Evolutionary conservation across 2,113 vertebrate species (phyloP), one percentile per base, ranked within the genome.

Genomic region (Cryptomyrus ogoouensis): DNA sequence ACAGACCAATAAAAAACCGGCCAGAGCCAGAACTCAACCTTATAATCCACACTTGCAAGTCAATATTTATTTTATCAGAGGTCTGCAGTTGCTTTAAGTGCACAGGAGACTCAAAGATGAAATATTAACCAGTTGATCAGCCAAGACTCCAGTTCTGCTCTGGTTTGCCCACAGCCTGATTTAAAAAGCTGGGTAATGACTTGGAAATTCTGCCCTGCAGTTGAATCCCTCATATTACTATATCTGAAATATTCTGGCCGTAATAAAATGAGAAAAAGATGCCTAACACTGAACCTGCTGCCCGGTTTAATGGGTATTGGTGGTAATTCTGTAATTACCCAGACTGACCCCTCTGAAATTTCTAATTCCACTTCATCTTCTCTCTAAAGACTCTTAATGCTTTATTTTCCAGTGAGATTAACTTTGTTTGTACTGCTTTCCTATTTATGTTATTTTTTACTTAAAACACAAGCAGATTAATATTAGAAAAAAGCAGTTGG

Each of bases 51-150:
- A 86, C 88, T 88, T 77, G 77, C 42, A 85, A 92, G 91, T 92
- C 91, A 91, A 94, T 94, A 91, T 91, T 90, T 88, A 91, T 92
- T 91, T 89, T 89, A 91, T 92, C 86, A 93, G 88, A 56, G 84
- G n/a, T 87, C 91, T 77, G 92, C 90, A 92, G 90, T 88, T 91
- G 90, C 89, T 90, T 83, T 83, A 56, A 89, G 47, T 88, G 85
- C 91, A 89, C 49, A 49, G 89, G 83, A 91, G 90, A 91, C 91
- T 91, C 70, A 92, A 77, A 92, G 90, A 91, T 92, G 58, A 90
- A 92, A 92, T 89, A 91, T 91, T 90, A 93, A 80, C 91, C 90
- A 91, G 89, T 90, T 91, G 92, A 93, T 88, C 83, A 90, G 88
- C 84, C 89, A 93, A 91, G 44, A 89, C 86, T 88, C 70, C 39